Base-by-base conservation (phyloP, 2,888 invertebrate species). In the Chaetogeoica ovagalla region DNA sequence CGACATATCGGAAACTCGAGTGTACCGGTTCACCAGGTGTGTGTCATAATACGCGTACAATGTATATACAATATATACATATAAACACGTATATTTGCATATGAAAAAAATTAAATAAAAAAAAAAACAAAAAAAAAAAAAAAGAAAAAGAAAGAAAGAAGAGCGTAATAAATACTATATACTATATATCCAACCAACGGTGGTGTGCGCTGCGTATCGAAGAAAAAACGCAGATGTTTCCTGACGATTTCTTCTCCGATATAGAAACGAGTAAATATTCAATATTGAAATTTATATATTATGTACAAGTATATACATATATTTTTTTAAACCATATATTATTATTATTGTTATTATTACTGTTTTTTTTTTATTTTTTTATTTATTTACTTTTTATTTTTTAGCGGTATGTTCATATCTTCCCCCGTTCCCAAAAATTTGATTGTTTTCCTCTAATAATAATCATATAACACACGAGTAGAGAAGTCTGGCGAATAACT, bases 231-330 rank as follows among this genome's bases (percentile, higher is more conserved):
- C 79, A 63, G 79, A 79, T 63, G 71, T 71, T 71, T 71, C 70
- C 71, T 57, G 77, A 62, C 69, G 48, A 70, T 79, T 79, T 79
- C 52, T 79, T 71, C 79, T 39, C 71, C 69, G 57, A 71, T 71
- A 79, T 71, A 79, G 79, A 79, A 63, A 79, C 79, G 79, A 79
- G 79, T 79, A 79, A 79, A 79, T 79, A 79, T 79, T 79, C 71
- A 79, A 79, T 63, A 79, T 70, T 62, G 39, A 57, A 79, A 71
- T 71, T 39, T 71, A 71, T 79, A 63, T 43, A 52, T 23, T 74
- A 52, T 23, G 13, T 23, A 60, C 11, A 72, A 19, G 37, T 52
- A 74, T 63, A 73, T 74, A 43, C 23, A 66, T 66, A 48, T 55
- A 43, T 63, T 39, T 60, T 60, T 65, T 37, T 55, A 17, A 65